Percentiles rank a stretch among this genome's conserved stretches.
Conservation (phyloP, 2,888 invertebrate genomes). For the Phorcus lineatus region DNA sequence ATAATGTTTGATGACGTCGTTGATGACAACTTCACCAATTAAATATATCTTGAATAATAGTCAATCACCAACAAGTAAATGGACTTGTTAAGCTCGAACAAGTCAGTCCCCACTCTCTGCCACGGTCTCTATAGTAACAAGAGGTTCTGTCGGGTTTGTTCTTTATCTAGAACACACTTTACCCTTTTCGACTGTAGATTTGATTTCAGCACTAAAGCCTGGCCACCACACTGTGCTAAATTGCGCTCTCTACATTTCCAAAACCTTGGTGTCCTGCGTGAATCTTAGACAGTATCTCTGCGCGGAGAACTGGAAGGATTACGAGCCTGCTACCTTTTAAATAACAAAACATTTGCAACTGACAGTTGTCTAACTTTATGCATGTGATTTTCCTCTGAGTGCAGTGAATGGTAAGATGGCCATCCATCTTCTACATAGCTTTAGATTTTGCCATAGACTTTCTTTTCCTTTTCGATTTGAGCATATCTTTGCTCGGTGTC, state of each 20-base stretch:
- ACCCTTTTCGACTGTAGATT: neutral
- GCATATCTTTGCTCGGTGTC: slow-evolving; percentile 32
- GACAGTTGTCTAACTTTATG: too few relatives aligned
- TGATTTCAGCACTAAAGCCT: neutral
- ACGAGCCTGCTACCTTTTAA: too few relatives aligned
- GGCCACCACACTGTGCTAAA: too few relatives aligned
- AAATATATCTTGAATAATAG: neutral
- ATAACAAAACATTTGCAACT: too few relatives aligned
- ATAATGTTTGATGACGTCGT: slow-evolving; percentile 16
- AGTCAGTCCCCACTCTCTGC: neutral
- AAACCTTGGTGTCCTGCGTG: too few relatives aligned
- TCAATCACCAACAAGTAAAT: neutral
- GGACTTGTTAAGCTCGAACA: neutral
- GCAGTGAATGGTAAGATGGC: too few relatives aligned
- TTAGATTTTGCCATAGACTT: too few relatives aligned
- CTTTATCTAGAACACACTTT: neutral
- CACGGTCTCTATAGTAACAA: neutral
- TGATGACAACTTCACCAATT: neutral
- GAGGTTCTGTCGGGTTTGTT: neutral
- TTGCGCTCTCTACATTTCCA: too few relatives aligned
- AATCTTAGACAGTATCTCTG: too few relatives aligned
- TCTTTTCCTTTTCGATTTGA: slow-evolving; percentile 42
- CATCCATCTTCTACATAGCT: too few relatives aligned
- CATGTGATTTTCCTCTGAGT: too few relatives aligned
- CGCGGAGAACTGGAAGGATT: too few relatives aligned